A percentile compares a stretch with the other conserved stretches of the same genome.
Evolutionary conservation across 2,888 invertebrate species (phyloP).

Genomic region (Drosophila testacea): DNA sequence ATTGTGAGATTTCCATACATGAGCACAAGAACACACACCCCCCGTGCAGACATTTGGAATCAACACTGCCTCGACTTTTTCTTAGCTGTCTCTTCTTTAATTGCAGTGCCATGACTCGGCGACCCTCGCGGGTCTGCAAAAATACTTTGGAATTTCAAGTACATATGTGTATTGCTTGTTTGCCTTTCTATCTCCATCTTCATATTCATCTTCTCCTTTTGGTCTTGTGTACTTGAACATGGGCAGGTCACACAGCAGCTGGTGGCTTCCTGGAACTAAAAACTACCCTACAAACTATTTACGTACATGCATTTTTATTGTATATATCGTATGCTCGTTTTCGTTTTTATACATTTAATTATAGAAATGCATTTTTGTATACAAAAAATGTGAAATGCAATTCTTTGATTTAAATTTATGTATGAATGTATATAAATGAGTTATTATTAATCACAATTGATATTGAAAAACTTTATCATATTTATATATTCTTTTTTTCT

Average conservation of each 20-base stretch:
- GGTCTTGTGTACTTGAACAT: conserved; percentile 60
- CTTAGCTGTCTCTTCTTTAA: conserved; percentile 43
- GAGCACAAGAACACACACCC: conserved; percentile 12
- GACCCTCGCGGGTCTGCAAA: conserved; percentile 76
- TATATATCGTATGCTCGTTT: conserved; percentile 14
- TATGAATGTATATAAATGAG: conserved; percentile 40
- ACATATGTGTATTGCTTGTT: conserved; percentile 46
- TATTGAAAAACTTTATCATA: conserved; percentile 27
- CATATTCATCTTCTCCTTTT: neutral
- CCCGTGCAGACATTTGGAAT: conserved; percentile 53
- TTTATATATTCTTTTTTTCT: conserved; percentile 11
- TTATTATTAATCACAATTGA: conserved; percentile 50
- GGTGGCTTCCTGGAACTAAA: conserved; percentile 53
- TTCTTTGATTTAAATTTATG: conserved; percentile 47
- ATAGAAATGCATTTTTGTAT: conserved; percentile 72
- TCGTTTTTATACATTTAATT: conserved; percentile 49
- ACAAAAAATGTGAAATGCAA: conserved; percentile 58
- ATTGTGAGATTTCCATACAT: conserved; percentile 34
- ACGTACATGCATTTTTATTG: conserved; percentile 45
- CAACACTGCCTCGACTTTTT: conserved; percentile 38
- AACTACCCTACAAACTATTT: conserved; percentile 40
- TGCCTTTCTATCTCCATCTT: conserved; percentile 9
- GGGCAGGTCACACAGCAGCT: conserved; percentile 63
- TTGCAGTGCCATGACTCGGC: conserved; percentile 70
- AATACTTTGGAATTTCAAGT: conserved; percentile 80